phyloP scores from a whole-genome alignment of 2,888 invertebrate species.

The Cheilosia pagana region DNA sequence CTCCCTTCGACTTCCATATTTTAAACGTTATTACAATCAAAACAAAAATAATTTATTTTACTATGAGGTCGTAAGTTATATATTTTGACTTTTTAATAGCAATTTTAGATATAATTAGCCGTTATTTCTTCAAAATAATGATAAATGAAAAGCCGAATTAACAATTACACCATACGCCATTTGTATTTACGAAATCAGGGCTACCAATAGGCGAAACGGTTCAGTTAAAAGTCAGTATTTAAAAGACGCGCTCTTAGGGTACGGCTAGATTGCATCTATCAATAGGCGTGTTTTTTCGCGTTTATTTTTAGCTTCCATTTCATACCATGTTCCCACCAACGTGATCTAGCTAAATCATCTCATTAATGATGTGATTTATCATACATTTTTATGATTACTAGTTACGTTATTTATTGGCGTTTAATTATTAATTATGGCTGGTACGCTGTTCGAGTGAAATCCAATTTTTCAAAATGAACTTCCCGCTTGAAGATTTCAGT shows the following conservation, averaged over 20 bases:
- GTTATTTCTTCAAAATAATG: constrained; percentile 67
- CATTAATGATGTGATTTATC: too few relatives aligned
- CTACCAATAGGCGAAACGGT: constrained; percentile 49
- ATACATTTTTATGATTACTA: too few relatives aligned
- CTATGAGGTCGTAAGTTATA: background rate
- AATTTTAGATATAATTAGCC: constrained; percentile 46
- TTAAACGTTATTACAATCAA: constrained; percentile 25
- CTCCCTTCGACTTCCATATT: constrained; percentile 63
- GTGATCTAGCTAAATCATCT: too few relatives aligned
- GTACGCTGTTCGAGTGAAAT: too few relatives aligned
- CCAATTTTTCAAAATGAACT: too few relatives aligned
- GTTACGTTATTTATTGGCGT: too few relatives aligned
- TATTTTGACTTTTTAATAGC: constrained; percentile 18
- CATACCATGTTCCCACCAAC: too few relatives aligned
- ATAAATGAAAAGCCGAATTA: constrained; percentile 68
- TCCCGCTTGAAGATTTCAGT: too few relatives aligned
- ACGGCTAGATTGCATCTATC: background rate
- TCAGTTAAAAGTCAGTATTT: constrained; percentile 35
- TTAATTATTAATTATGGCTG: too few relatives aligned
- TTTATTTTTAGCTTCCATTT: too few relatives aligned
- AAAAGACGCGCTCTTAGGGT: constrained; percentile 49
- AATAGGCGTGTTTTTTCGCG: too few relatives aligned
- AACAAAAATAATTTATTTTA: constrained; percentile 41
- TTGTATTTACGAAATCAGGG: constrained; percentile 69
- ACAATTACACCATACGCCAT: constrained; percentile 73